Conservation (phyloP, 2,888 invertebrate genomes). For the Eupithecia pulchellata region DNA sequence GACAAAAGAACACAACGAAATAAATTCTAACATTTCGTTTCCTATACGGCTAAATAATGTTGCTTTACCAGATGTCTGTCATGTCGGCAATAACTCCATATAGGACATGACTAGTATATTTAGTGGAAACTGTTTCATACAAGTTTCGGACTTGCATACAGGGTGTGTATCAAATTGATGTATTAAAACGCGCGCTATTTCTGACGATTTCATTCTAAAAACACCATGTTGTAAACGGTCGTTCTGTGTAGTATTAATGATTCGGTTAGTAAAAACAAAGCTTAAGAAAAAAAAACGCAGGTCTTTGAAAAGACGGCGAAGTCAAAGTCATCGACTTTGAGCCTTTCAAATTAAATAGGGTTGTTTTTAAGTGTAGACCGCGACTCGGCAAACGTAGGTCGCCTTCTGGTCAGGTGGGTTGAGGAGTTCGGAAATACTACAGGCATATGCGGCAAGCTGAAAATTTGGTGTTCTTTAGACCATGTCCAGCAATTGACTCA, state of each 20-base stretch:
- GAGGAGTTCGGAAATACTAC: no score
- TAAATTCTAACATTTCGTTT: conserved; percentile 19
- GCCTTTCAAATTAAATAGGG: no score
- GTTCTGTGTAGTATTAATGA: background rate
- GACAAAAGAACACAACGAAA: conserved; percentile 1
- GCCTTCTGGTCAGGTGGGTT: no score
- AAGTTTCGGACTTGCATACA: conserved; percentile 26
- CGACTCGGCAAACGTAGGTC: no score
- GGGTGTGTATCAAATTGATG: conserved; percentile 12
- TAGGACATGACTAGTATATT: conserved; percentile 31
- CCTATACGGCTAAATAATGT: conserved; percentile 32
- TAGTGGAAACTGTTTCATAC: conserved; percentile 33
- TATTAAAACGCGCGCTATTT: background rate
- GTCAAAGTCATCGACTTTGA: no score
- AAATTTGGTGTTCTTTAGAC: no score
- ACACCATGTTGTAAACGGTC: background rate
- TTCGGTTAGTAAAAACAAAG: no score
- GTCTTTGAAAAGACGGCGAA: background rate
- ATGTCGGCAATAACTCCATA: conserved; percentile 37
- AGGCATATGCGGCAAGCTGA: no score
- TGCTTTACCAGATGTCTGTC: conserved; percentile 31
- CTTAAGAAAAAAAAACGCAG: background rate
- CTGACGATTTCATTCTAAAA: background rate
- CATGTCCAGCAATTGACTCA: no score
- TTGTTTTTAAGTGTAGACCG: no score